phyloP scores from a whole-genome alignment of 2,113 vertebrate genomes.

The Scortum barcoo region DNA sequence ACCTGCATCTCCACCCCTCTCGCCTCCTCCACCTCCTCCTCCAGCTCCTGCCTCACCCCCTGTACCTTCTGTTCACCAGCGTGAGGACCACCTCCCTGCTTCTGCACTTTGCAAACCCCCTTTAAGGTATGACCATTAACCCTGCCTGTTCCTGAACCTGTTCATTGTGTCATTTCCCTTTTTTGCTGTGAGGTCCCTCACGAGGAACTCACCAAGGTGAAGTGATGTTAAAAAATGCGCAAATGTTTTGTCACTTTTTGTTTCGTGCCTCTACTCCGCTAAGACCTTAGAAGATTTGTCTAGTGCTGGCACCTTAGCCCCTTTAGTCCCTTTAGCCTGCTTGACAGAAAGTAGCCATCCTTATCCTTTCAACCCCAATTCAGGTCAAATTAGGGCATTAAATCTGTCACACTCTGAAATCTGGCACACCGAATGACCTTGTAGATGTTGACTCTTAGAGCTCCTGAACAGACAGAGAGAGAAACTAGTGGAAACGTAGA shows the following conservation, averaged over 20 bases:
- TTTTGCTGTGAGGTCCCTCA: neutral
- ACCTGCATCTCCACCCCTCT: slow-evolving; percentile 53
- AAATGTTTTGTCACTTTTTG: neutral
- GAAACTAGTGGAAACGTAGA: neutral
- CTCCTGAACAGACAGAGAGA: neutral
- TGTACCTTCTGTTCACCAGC: slow-evolving; percentile 33
- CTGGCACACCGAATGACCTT: slow-evolving; percentile 38
- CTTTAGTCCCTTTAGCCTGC: slow-evolving; percentile 52
- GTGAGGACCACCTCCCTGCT: slow-evolving; percentile 39
- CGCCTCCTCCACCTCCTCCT: slow-evolving; percentile 38
- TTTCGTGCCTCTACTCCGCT: neutral
- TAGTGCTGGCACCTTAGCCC: slow-evolving; percentile 10
- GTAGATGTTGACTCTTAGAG: slow-evolving; percentile 1
- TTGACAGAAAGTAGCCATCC: slow-evolving; percentile 56
- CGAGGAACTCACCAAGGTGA: neutral
- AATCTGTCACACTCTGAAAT: no score
- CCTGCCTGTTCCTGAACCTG: neutral
- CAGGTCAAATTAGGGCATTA: slow-evolving; percentile 57
- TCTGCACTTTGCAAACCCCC: slow-evolving; percentile 29
- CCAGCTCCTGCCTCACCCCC: slow-evolving; percentile 30
- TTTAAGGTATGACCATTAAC: slow-evolving; percentile 68
- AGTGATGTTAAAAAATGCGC: neutral
- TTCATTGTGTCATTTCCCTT: neutral
- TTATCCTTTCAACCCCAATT: slow-evolving; percentile 52
- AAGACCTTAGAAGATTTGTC: slow-evolving; percentile 37